These are phyloP conservation scores for Microplitis deprimator DNA, from an alignment of 2,888 invertebrate genomes.

Conservation along the genomic window DNA sequence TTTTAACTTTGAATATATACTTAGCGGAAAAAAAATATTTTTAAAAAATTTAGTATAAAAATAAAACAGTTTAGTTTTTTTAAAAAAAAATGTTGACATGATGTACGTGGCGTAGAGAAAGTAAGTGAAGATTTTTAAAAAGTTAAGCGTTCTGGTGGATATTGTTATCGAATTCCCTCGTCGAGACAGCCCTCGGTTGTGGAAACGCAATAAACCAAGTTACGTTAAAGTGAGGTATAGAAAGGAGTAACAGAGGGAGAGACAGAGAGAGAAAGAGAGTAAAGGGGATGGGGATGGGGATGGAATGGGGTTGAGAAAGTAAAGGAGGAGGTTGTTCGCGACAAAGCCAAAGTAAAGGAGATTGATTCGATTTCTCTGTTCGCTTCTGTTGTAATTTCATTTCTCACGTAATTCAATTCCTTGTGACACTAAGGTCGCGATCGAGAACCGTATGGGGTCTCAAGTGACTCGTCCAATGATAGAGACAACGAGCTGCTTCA, in stretches of 20 bases:
- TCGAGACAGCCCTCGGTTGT: conserved; percentile 18
- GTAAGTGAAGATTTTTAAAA: background rate
- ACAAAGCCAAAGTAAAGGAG: conserved; percentile 32
- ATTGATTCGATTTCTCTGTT: conserved; percentile 43
- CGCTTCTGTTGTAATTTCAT: conserved; percentile 42
- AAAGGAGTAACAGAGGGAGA: background rate
- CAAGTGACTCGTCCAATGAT: conserved; percentile 47
- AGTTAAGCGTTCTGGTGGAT: background rate
- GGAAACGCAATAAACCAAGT: conserved; percentile 37
- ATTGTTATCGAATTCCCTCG: conserved; percentile 22
- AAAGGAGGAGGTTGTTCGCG: conserved; percentile 14
- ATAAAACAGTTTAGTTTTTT: too few relatives aligned
- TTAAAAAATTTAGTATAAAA: background rate
- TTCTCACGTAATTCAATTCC: conserved; percentile 41
- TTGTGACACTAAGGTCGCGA: conserved; percentile 37
- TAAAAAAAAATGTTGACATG: background rate
- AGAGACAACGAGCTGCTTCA: conserved; percentile 35
- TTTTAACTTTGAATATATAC: background rate
- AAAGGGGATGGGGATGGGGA: conserved; percentile 8
- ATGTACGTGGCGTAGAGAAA: background rate
- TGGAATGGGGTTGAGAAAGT: background rate
- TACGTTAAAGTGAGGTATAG: conserved; percentile 1
- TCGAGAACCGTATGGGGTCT: conserved; percentile 42
- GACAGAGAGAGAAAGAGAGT: conserved; percentile 4
- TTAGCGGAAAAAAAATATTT: background rate